A percentile compares a stretch with the other conserved stretches of the same genome.
These are phyloP conservation scores for Conchocele bisecta DNA, from an alignment of 2,888 invertebrate genomes.

Conservation along the genomic window DNA sequence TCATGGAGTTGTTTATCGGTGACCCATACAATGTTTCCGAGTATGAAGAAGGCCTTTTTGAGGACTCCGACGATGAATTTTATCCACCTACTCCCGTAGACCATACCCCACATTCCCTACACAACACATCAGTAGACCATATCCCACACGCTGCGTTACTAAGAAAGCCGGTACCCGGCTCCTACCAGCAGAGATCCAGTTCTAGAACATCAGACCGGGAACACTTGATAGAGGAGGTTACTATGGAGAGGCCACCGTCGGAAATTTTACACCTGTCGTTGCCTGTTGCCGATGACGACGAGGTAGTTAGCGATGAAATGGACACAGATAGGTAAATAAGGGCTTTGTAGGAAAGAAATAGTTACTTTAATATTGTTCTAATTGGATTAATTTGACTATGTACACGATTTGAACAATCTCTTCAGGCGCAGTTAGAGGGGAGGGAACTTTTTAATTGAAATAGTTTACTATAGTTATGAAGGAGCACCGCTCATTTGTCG, in stretches of 20 bases:
- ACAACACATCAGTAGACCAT: background rate
- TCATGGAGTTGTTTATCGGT: slow-evolving; percentile 54
- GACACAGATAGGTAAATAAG: slow-evolving; percentile 67
- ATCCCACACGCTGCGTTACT: slow-evolving; percentile 22
- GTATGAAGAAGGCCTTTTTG: slow-evolving; percentile 30
- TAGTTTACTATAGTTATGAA: no score
- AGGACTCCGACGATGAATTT: slow-evolving; percentile 41
- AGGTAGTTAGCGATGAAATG: slow-evolving; percentile 57
- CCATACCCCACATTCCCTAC: background rate
- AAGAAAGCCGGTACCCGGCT: slow-evolving; percentile 44
- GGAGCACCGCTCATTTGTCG: no score
- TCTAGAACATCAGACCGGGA: no score
- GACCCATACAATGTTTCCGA: slow-evolving; percentile 44
- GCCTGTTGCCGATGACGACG: slow-evolving; percentile 58
- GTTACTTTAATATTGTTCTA: background rate
- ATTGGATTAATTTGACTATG: background rate
- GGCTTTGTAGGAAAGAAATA: background rate
- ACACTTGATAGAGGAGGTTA: no score
- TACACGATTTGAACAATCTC: no score
- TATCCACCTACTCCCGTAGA: background rate
- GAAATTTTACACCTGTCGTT: slow-evolving; percentile 44
- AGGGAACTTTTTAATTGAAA: no score
- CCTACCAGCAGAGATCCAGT: no score
- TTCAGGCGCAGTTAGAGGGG: no score
- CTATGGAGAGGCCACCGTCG: no score